Evolutionary conservation across 2,797 vertebrate species (phyloP), one percentile per base, ranked within the genome.

Genomic region (Epinephelus awoara): DNA sequence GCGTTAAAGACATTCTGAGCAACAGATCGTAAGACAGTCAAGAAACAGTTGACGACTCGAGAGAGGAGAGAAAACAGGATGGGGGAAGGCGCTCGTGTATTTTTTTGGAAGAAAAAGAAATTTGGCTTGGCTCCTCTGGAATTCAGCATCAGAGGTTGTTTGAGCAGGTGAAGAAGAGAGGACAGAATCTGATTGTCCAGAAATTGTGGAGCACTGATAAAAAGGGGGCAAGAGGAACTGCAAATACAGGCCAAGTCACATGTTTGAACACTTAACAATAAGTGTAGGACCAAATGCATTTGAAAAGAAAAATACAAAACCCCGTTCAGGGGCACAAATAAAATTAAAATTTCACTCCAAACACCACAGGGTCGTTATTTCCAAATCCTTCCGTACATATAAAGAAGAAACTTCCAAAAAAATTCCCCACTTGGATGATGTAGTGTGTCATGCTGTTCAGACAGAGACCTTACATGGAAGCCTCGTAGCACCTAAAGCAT

Each of bases 401-500:
- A 64, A 68, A 87, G 34, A 85, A 62, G 50, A 93, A 89, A 92
- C 93, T 94, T 95, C 93, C 94, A 95, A 95, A 96, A 96, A 96
- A 96, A 94, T 91, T 74, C 78, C 86, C 91, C 88, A 84, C 70
- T 89, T 83, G 80, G 86, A 89, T 93, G 95, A 97, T 96, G 96
- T 97, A 96, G 97, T 97, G 97, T 97, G 97, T 97, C 97, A 98
- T 99, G 98, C 97, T 98, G 98, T 98, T 98, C 96, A 95, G 90
- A 96, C 87, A 92, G 87, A 92, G 78, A 93, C 89, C 92, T 88
- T 66, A 88, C 70, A 89, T 80, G 62, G 83, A 89, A 92, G 85
- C 86, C 83, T 88, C 57, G 68, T 34, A 82, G 76, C 85, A 82
- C 75, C 88, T 75, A 77, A 78, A 87, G 84, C 91, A 90, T 85